Evolutionary conservation across 1,140 invertebrate species (phyloP).

Genomic region (Archegozetes longisetosus): DNA sequence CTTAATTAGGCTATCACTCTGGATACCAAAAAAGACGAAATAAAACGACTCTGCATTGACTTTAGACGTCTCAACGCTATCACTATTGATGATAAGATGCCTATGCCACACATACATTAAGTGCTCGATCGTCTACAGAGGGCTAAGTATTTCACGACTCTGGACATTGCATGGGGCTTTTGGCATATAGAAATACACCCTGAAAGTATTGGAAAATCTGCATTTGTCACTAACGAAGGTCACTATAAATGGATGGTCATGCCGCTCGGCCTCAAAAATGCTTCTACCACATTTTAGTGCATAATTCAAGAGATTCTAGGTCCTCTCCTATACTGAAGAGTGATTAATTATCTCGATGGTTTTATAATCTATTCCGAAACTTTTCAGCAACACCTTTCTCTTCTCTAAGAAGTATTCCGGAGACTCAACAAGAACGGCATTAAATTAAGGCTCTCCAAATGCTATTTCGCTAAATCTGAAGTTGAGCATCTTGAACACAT

Average conservation of each 20-base stretch:
- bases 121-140: constrained; percentile 22
- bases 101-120: constrained; percentile 34
- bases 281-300: constrained; percentile 27
- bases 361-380: not conserved
- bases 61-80: constrained; percentile 32
- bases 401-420: not conserved
- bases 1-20: constrained; percentile 24
- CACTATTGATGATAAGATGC: constrained; percentile 32
- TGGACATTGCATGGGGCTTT: constrained; percentile 9
- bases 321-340: too few species aligned
- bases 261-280: too few species aligned
- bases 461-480: too few species aligned
- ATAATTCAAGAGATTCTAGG: constrained; percentile 20
- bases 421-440: not conserved
- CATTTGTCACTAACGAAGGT: constrained; percentile 4
- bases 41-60: constrained; percentile 30
- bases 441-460: too few species aligned
- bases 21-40: constrained; percentile 17
- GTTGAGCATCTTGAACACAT: constrained; percentile 13
- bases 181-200: constrained; percentile 22
- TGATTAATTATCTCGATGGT: constrained; percentile 15
- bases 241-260: constrained; percentile 13
- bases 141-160: constrained; percentile 28
- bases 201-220: constrained; percentile 26
- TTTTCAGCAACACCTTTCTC: not conserved